phyloP scores from a whole-genome alignment of 2,113 vertebrate genomes.

The Phylloscopus trochilus region DNA sequence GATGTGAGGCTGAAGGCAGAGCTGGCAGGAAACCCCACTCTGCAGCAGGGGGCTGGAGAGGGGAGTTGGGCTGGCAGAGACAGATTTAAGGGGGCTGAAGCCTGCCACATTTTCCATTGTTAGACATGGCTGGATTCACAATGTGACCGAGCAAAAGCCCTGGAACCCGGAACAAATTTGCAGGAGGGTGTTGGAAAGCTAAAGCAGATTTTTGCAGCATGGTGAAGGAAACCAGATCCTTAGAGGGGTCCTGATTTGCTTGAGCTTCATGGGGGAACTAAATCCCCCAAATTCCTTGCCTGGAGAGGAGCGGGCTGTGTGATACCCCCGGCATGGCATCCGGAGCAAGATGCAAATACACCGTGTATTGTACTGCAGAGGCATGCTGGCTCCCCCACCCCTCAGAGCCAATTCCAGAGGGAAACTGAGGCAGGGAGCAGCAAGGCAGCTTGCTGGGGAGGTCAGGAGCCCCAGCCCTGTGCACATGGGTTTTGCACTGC shows the following conservation, averaged over 20 bases:
- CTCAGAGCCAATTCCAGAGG: neutral
- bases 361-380: accelerated
- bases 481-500: accelerated
- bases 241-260: neutral
- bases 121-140: neutral
- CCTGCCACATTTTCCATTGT: neutral
- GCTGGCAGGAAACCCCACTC: neutral
- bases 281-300: neutral
- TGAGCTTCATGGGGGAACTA: neutral
- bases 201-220: neutral
- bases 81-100: neutral
- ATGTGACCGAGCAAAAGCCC: neutral
- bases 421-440: neutral
- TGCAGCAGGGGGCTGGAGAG: neutral
- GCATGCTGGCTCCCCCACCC: accelerated
- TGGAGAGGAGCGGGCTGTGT: neutral
- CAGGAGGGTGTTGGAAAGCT: constrained; percentile 19
- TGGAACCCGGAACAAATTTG: neutral
- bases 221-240: constrained; percentile 39
- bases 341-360: neutral
- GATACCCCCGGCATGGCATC: accelerated
- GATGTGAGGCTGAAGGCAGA: neutral
- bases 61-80: neutral
- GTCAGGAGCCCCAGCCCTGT: neutral
- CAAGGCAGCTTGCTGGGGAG: neutral